Evolutionary conservation across 1,140 invertebrate genomes (phyloP).

Genomic region (Uloborus diversus): DNA sequence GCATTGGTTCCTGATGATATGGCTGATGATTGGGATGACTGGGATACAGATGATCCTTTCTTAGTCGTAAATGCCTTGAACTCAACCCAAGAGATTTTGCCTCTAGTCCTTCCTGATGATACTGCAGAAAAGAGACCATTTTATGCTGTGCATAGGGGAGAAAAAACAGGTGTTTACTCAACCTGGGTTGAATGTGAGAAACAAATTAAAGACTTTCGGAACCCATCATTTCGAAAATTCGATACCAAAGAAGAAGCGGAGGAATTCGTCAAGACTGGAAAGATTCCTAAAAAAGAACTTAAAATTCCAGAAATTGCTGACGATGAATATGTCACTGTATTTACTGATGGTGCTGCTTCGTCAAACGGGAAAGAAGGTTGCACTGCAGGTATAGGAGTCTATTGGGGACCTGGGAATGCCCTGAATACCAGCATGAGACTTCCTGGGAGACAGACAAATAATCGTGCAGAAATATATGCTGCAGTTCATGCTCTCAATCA

Average conservation of each 20-base stretch:
- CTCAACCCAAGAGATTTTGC: not conserved
- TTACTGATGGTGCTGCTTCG: slow-evolving; percentile 89
- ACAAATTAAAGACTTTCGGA: slow-evolving; percentile 77
- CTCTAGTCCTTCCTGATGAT: slow-evolving; percentile 12
- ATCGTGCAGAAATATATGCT: slow-evolving; percentile 96
- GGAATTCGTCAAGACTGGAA: slow-evolving; percentile 63
- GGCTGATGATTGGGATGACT: not conserved
- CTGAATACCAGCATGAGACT: slow-evolving; percentile 83
- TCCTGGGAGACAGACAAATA: slow-evolving; percentile 86
- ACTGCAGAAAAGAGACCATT: slow-evolving; percentile 10
- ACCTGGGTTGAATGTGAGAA: slow-evolving; percentile 76
- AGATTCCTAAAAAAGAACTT: slow-evolving; percentile 5
- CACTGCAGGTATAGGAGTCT: slow-evolving; percentile 69
- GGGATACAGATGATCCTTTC: slow-evolving; percentile 8
- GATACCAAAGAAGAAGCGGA: slow-evolving; percentile 72
- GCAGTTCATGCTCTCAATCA: slow-evolving; percentile 81
- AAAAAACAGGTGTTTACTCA: slow-evolving; percentile 66
- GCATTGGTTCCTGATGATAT: not conserved
- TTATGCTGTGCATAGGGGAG: slow-evolving; percentile 68
- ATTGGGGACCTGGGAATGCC: slow-evolving; percentile 64
- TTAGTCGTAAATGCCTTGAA: slow-evolving; percentile 15
- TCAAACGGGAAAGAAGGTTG: slow-evolving; percentile 80
- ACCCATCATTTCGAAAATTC: slow-evolving; percentile 82
- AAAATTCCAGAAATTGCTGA: slow-evolving; percentile 10
- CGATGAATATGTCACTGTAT: slow-evolving; percentile 78